phyloP scores from a whole-genome alignment of 2,888 invertebrate species.

The Hydraecia micacea region DNA sequence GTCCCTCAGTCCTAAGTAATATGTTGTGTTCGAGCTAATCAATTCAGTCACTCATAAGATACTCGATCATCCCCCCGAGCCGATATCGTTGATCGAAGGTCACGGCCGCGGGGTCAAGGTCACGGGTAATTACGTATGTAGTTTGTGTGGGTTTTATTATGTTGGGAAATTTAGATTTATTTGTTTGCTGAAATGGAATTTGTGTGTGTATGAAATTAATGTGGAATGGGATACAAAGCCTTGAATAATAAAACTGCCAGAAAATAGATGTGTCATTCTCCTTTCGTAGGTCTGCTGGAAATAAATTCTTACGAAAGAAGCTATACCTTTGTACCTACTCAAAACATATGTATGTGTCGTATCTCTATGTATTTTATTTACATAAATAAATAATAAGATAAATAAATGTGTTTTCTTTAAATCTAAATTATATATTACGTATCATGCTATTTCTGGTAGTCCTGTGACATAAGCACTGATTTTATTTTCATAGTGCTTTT shows the following conservation, averaged over 20 bases:
- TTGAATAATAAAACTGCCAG: background rate
- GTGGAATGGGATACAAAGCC: background rate
- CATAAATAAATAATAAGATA: background rate
- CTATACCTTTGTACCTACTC: background rate
- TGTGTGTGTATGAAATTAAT: background rate
- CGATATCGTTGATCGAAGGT: slow-evolving; percentile 46
- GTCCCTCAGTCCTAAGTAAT: slow-evolving; percentile 47
- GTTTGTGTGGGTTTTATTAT: slow-evolving; percentile 31
- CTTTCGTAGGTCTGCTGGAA: background rate
- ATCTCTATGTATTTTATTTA: background rate
- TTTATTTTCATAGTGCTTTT: background rate
- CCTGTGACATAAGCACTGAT: too few relatives aligned
- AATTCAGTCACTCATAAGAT: slow-evolving; percentile 54
- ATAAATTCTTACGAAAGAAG: background rate
- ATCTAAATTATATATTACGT: background rate
- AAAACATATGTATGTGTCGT: background rate
- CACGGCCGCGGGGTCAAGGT: slow-evolving; percentile 35
- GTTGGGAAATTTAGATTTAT: background rate
- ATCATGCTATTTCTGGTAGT: background rate
- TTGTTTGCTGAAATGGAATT: slow-evolving; percentile 9
- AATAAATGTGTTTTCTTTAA: background rate
- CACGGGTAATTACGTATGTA: slow-evolving; percentile 37
- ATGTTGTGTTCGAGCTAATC: slow-evolving; percentile 63
- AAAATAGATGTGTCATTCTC: background rate
- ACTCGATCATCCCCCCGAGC: slow-evolving; percentile 48